These are phyloP conservation scores for Sebastes alutus DNA, from an alignment of 2,797 vertebrate species.

Conservation along the genomic window DNA sequence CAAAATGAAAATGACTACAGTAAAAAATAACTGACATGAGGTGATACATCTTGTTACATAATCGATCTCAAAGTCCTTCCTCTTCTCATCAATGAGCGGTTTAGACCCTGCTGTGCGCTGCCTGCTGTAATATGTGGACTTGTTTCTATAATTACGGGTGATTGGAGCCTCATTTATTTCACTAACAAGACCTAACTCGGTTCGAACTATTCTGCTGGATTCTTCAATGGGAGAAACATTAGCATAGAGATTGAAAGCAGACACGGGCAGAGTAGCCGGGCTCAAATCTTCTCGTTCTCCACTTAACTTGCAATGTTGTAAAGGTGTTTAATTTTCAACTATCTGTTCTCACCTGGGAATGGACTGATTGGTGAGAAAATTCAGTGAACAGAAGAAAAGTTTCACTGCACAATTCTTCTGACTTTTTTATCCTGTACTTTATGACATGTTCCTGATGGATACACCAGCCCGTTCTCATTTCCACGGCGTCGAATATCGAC, in stretches of 20 bases:
- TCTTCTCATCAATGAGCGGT: constrained; percentile 15
- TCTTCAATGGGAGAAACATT: constrained; percentile 45
- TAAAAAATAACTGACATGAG: neutral
- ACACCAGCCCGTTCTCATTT: too few relatives aligned
- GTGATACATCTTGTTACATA: neutral
- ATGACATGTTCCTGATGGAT: neutral
- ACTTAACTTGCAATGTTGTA: constrained; percentile 29
- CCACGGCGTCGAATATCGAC: too few relatives aligned
- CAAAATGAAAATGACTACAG: neutral
- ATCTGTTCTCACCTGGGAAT: neutral
- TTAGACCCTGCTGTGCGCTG: neutral
- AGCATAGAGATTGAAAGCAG: constrained; percentile 62
- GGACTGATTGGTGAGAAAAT: constrained; percentile 13
- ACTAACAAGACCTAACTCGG: constrained; percentile 50
- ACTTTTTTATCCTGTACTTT: neutral
- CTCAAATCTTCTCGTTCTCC: constrained; percentile 4
- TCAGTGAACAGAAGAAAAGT: neutral
- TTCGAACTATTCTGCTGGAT: constrained; percentile 30
- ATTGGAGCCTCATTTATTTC: constrained; percentile 59
- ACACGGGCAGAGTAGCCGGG: neutral
- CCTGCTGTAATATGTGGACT: constrained; percentile 27
- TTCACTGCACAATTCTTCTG: neutral
- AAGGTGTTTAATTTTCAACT: constrained; percentile 60
- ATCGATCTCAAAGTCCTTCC: constrained; percentile 2
- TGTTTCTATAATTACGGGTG: constrained; percentile 60